phyloP scores from a whole-genome alignment of 2,113 vertebrate genomes.

The Bettongia penicillata region DNA sequence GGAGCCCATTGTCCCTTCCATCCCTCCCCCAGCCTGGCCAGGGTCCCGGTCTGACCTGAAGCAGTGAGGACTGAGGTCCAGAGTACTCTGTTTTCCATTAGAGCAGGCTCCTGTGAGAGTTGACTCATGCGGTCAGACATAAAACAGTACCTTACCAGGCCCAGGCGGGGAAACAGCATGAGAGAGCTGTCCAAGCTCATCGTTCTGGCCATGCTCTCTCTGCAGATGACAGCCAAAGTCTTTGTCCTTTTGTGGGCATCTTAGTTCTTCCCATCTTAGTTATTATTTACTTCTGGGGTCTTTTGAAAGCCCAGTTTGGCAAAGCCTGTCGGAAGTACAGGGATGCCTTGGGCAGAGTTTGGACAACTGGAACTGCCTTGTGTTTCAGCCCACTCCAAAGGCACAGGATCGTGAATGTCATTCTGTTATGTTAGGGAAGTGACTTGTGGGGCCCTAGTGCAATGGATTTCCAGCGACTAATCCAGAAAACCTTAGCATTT shows the following conservation, averaged over 20 bases:
- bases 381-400: conserved; percentile 12
- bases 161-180: conserved; percentile 62
- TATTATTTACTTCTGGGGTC: conserved; percentile 20
- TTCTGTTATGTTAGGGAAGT: neutral
- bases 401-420: neutral
- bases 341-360: conserved; percentile 49
- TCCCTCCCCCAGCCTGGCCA: conserved; percentile 22
- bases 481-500: conserved; percentile 25
- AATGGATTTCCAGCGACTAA: conserved; percentile 7
- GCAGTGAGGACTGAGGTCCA: conserved; percentile 7
- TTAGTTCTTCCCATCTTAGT: conserved; percentile 63
- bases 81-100: conserved; percentile 68
- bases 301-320: conserved; percentile 53
- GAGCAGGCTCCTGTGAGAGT: conserved; percentile 59
- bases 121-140: conserved; percentile 66
- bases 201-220: conserved; percentile 49
- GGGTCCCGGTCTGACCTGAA: conserved; percentile 44
- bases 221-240: conserved; percentile 33
- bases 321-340: conserved; percentile 43
- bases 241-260: conserved; percentile 74
- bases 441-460: conserved; percentile 5
- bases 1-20: neutral
- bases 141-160: conserved; percentile 64
- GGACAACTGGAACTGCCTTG: conserved; percentile 7
- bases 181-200: conserved; percentile 39